phyloP scores from a whole-genome alignment of 2,888 invertebrate species.

The Eumerus sabulonum region DNA sequence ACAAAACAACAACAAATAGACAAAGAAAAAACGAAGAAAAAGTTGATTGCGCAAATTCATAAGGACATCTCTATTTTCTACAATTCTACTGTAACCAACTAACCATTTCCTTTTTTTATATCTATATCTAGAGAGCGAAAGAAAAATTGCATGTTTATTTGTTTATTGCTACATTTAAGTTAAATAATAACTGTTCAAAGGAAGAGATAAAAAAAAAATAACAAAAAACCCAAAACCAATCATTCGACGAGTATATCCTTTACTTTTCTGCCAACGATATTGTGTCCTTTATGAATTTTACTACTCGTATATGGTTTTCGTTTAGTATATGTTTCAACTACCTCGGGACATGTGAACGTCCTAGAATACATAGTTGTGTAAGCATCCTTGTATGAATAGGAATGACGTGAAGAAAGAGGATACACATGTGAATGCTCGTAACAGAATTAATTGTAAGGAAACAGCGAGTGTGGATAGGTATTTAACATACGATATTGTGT shows the following conservation, averaged over 20 bases:
- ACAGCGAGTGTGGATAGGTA: too few species aligned
- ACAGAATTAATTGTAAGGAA: too few species aligned
- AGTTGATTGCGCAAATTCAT: slow-evolving; percentile 52
- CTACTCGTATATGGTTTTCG: too few species aligned
- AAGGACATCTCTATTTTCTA: slow-evolving; percentile 50
- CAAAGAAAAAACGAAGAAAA: slow-evolving; percentile 23
- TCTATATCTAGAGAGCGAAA: slow-evolving; percentile 31
- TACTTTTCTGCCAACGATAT: neutral
- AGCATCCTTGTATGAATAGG: too few species aligned
- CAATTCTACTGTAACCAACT: slow-evolving; percentile 45
- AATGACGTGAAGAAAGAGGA: too few species aligned
- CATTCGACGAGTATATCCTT: slow-evolving; percentile 15
- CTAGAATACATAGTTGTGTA: neutral
- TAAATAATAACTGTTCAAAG: slow-evolving; percentile 29
- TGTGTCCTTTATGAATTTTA: too few species aligned
- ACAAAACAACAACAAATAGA: slow-evolving; percentile 13
- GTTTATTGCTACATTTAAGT: slow-evolving; percentile 36
- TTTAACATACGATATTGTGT: too few species aligned
- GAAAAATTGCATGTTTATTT: slow-evolving; percentile 26
- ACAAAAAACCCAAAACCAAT: too few species aligned
- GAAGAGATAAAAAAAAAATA: slow-evolving; percentile 4
- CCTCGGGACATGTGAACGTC: slow-evolving; percentile 50
- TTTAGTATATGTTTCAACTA: slow-evolving; percentile 32
- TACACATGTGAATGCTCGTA: too few species aligned
- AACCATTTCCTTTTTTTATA: too few species aligned